Conservation (phyloP, 2,888 invertebrate species). For the Leucophenga maculata region DNA sequence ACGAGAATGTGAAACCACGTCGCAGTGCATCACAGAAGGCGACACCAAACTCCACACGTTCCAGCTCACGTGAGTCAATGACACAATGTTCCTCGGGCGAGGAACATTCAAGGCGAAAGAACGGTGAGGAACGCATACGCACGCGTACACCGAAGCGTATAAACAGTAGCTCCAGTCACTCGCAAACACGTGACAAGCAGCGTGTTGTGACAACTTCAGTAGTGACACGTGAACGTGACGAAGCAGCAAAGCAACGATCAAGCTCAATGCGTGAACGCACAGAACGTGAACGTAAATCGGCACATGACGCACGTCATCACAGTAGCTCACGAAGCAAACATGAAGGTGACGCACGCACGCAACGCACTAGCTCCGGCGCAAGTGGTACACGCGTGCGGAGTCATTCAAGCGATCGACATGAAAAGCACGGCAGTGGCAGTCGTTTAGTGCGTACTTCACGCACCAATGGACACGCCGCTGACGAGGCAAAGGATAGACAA, state of each 20-base stretch:
- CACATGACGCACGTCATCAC: conserved; percentile 35
- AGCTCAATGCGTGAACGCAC: conserved; percentile 45
- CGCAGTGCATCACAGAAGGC: conserved; percentile 32
- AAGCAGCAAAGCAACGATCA: conserved; percentile 42
- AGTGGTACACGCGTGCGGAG: not conserved
- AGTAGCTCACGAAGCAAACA: conserved; percentile 37
- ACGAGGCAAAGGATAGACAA: conserved; percentile 19
- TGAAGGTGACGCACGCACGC: conserved; percentile 33
- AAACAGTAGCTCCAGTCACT: conserved; percentile 20
- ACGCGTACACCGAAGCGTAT: conserved; percentile 60
- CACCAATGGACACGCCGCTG: conserved; percentile 46
- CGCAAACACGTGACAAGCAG: conserved; percentile 18
- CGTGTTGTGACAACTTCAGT: conserved; percentile 12
- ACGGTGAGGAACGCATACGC: conserved; percentile 55
- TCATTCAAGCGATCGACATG: conserved; percentile 17
- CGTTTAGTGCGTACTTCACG: conserved; percentile 54
- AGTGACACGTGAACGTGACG: not conserved
- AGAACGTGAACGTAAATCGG: conserved; percentile 31
- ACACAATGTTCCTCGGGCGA: conserved; percentile 62
- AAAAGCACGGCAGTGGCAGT: conserved; percentile 41
- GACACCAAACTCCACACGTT: conserved; percentile 45
- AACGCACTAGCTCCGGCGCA: conserved; percentile 3
- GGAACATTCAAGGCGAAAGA: conserved; percentile 46
- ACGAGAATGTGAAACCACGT: conserved; percentile 42
- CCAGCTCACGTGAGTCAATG: conserved; percentile 64